Evolutionary conservation across 2,113 vertebrate genomes (phyloP).

Genomic region (Athene cunicularia): DNA sequence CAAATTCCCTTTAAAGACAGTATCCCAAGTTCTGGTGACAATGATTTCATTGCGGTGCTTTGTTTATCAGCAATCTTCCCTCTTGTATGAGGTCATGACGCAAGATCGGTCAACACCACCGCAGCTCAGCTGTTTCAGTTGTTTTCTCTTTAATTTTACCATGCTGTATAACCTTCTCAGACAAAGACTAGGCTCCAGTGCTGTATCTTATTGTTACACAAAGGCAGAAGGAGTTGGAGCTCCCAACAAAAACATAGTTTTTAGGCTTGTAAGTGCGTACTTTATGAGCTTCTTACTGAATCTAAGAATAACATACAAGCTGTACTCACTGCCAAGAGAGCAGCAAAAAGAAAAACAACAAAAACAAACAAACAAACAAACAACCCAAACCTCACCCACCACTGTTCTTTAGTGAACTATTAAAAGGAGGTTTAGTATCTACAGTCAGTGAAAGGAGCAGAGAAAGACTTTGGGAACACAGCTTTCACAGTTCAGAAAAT

Average conservation of each 20-base stretch:
- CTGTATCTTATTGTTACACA: not conserved
- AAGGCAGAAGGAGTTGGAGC: not conserved
- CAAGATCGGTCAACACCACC: not conserved
- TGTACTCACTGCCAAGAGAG: not conserved
- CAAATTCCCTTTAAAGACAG: not conserved
- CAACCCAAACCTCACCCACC: not conserved
- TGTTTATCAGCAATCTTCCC: not conserved
- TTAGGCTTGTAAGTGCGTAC: not conserved
- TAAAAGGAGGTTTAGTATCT: not conserved
- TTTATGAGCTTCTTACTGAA: not conserved
- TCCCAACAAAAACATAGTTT: not conserved
- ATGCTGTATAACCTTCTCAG: not conserved
- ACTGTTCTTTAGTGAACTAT: not conserved
- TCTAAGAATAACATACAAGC: not conserved
- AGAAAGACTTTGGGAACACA: not conserved
- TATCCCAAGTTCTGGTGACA: not conserved
- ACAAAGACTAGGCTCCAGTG: not conserved
- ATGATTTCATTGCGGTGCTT: not conserved
- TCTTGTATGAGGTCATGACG: not conserved
- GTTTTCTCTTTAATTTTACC: not conserved
- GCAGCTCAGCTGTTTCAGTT: not conserved
- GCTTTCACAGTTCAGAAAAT: not conserved
- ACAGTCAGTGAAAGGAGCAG: not conserved
- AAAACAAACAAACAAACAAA: not conserved
- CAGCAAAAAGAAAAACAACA: not conserved